phyloP scores from a whole-genome alignment of 1,140 invertebrate species.

The Caenorhabditis briggsae region DNA sequence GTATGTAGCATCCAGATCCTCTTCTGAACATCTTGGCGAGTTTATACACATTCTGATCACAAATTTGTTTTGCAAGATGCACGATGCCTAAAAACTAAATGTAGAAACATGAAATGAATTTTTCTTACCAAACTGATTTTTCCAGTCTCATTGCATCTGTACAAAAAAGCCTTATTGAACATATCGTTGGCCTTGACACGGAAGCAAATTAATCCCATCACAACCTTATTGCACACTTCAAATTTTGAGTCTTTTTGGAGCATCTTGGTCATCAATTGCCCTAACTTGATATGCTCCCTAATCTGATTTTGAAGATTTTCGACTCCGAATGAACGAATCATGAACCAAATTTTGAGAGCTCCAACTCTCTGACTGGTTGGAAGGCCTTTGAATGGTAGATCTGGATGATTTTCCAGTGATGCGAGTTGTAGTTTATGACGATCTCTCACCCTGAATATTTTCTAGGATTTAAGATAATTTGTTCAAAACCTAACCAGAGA shows the following conservation, averaged over 20 bases:
- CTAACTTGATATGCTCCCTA: slow-evolving; percentile 18
- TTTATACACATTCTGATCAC: slow-evolving; percentile 46
- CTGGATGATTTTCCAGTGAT: slow-evolving; percentile 37
- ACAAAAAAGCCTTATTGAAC: slow-evolving; percentile 29
- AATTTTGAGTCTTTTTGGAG: slow-evolving; percentile 26
- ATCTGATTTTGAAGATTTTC: slow-evolving; percentile 42
- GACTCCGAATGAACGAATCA: slow-evolving; percentile 40
- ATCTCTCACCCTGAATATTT: slow-evolving; percentile 11
- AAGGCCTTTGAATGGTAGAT: slow-evolving; percentile 43
- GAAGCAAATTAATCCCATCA: slow-evolving; percentile 49
- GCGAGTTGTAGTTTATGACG: slow-evolving; percentile 30
- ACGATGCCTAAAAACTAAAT: not conserved
- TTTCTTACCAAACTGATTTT: slow-evolving; percentile 32
- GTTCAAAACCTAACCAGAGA: not conserved
- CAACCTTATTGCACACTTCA: slow-evolving; percentile 35
- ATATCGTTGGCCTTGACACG: slow-evolving; percentile 17
- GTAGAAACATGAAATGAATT: not conserved
- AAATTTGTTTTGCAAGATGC: slow-evolving; percentile 37
- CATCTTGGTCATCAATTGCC: slow-evolving; percentile 18
- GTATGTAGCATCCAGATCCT: slow-evolving; percentile 13
- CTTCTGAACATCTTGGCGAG: slow-evolving; percentile 29
- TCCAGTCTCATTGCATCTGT: slow-evolving; percentile 45
- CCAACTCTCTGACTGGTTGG: slow-evolving; percentile 36
- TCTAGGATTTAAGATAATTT: not conserved
- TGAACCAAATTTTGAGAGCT: slow-evolving; percentile 19